Evolutionary conservation across 2,113 vertebrate species (phyloP), one percentile per base, ranked within the genome.

Genomic region (Stigmatopora nigra): DNA sequence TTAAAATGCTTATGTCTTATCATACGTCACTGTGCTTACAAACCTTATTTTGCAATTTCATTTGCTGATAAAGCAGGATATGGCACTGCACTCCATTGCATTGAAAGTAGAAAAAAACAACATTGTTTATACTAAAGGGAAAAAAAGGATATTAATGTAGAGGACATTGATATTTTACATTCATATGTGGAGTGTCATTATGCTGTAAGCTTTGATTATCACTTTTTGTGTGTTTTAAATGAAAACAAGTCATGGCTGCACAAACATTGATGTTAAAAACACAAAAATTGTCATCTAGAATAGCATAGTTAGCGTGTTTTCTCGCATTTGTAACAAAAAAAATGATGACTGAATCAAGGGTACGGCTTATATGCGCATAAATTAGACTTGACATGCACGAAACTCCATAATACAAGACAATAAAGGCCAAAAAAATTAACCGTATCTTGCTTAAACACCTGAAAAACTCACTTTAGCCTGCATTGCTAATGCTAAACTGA

Each of bases 61-160:
- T 81, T 80, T 68, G 35, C 68, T 63, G 15, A 72, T n/a, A 41
- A 75, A 46, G 22, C 61, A 15, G 19, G 77, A 75, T 78, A 61
- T 53, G 52, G 64, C 63, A 36, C 52, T 67, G 65, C 36, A 16
- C 25, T 4, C 52, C 11, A 53, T 52, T 52, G 7, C 49, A 19
- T 52, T 52, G 1, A 20, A 19, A 52, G 25, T 19, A n/a, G 2
- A 13, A 53, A 53, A 53, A 10, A 10, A 13, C 4, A 25, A 4
- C 13, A 22, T 19, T 10, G 12, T 52, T 53, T 48, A 22, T 15
- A 35, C 25, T 12, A 14, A 56, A 31, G 14, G 14, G 20, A 25
- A 31, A 12, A 15, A 31, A 31, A 22, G 22, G 17, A 15, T 22
- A 56, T 14, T 31, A 31, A 31, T 56, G 53, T 7, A 13, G 53